Base-by-base conservation (phyloP, 2,113 vertebrate species). In the Ondatra zibethicus region DNA sequence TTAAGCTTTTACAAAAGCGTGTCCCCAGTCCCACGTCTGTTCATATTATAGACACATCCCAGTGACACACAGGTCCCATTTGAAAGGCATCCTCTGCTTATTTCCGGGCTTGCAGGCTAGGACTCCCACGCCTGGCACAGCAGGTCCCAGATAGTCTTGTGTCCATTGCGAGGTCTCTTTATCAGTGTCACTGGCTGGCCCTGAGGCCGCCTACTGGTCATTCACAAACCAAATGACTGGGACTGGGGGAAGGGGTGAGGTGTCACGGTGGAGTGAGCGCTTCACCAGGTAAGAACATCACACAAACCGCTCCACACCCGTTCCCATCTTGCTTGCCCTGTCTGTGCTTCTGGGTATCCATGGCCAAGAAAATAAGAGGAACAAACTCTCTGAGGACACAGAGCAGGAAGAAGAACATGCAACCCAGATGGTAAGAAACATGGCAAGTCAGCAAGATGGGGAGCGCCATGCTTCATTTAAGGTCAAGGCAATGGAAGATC, bases 401-500 rank as follows among this genome's bases (percentile, higher is more conserved):
- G 36, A 89, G 85, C 47, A 58, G 11, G 23, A 91, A 68, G 68
- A 33, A 27, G 42, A 8, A 73, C 47, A 73, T 4, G 42, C 58
- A 27, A 8, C 58, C 75, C 31, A 31, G 58, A 92, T 17, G 50
- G 47, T 29, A 50, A 36, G 0, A 42, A 31, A 66, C n/a, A 0
- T 1, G 1, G 33, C 70, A 52, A 52, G 33, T 8, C 39, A 63
- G 19, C 1, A 0, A 45, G 66, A 68, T 0, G 6, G 0, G 7
- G 86, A 0, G 0, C 0, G 7, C 19, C 7, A 2, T 0, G 92
- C 39, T 23, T 19, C 6, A 0, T 36, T 88, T 82, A 65, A 6
- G 23, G 75, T 92, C 78, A 95, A 98, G 91, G 94, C 88, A 95
- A 96, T 89, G 92, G 85, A 87, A 80, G 96, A 91, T 10, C 68